Base-by-base conservation (phyloP, 2,113 vertebrate species). In the human (Homo sapiens) region DNA sequence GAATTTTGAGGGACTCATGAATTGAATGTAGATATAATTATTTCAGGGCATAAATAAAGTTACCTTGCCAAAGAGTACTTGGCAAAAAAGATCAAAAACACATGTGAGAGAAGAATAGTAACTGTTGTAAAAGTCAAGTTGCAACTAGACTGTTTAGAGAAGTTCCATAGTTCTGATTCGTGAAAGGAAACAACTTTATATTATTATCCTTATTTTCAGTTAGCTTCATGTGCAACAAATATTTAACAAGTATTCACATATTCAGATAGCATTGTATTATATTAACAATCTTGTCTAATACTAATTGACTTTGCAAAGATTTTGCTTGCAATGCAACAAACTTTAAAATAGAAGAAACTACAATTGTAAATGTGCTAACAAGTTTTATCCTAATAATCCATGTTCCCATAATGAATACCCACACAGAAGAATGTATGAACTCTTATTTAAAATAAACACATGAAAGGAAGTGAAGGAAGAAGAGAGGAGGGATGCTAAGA, bases 171-270 rank as follows among this genome's bases (percentile, higher is more conserved):
- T 86, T 93, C 73, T 64, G 50, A 92, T 81, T 90, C 48, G 86
- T 27, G 82, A 52, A 94, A 52, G 7, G 18, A 11, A 95, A 94
- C 40, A 92, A 79, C 25, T 83, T 95, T n/a, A 76, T 35, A 79
- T 38, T 61, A 91, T 76, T 22, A 27, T 92, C 73, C 32, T 94
- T 18, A 73, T 93, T 27, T 78, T 92, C 12, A 50, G 6, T 89
- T 93, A 83, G 45, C 25, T 92, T 94, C 89, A 84, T 90, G 94
- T 94, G 68, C 84, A 96, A 93, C 23, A 97, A 66, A 83, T 90
- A 78, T 52, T 86, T 92, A 97, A 50, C 13, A 90, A 78, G 13
- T 85, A 72, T n/a, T 92, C 30, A 89, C 88, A n/a, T 93, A 91
- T 89, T 93, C n/a, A 80, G 38, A 82, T 95, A 94, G 2, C 22